Base-by-base conservation (phyloP, 2,797 vertebrate genomes). In the Pelobates cultripes region DNA sequence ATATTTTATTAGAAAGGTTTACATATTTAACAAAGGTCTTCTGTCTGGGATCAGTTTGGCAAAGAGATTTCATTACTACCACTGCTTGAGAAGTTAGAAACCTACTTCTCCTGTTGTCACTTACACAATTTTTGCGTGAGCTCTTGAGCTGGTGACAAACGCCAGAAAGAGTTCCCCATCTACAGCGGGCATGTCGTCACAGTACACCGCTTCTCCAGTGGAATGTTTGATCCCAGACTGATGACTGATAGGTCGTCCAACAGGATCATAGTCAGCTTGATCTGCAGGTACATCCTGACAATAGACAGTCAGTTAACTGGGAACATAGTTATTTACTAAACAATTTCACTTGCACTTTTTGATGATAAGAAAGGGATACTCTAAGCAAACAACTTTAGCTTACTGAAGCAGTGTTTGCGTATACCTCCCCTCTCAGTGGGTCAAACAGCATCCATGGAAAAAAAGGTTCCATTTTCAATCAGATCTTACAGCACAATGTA, bases 101-200 rank as follows among this genome's bases (percentile, higher is more conserved):
- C 28, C 28, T 28, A 28, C 28, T 28, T 28, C 28, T 2, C 47
- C 10, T 51, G 41, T 7, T 72, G 4, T 43, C 43, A 91, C 94
- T 93, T 89, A 97, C 97, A 85, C 88, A 89, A 98, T 97, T 83
- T 93, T 96, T 53, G 96, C 97, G 14, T 96, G 94, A 3, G 96
- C 91, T 87, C 90, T 94, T 75, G 95, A 91, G 87, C 96, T 97
- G 75, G 96, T 97, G 89, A 98, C 92, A 0, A 95, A 61, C 74
- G 87, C 90, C 87, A 98, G 85, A 86, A 91, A 95, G 47, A 97
- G 94, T 88, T 98, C 97, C 41, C 92, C 94, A 5, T 95, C 91
- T 6, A 91, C 90, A 15, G 57, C 73, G n/a, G 95, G 95, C 40
- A 97, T 89, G 88, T 98, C 97, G 78, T 97, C 96, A 3, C 95